phyloP scores from a whole-genome alignment of 37 sponge, comb jelly and placozoan species.

The Tethya wilhelma region DNA sequence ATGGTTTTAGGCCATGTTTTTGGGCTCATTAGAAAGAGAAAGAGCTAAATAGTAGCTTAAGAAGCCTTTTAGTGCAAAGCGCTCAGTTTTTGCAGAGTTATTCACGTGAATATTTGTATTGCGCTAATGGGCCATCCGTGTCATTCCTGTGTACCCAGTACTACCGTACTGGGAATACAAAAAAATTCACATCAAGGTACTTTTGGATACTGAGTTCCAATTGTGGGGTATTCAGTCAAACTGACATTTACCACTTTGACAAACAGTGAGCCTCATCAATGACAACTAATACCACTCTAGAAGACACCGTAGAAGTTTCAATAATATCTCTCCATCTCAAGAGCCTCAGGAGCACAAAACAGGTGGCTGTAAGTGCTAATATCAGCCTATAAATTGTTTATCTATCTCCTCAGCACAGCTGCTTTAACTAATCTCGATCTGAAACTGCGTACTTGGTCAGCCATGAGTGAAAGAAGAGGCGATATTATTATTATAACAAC shows the following conservation, averaged over 20 bases:
- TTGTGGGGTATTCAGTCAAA: background rate
- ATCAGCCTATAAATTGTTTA: background rate
- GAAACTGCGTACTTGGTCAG: constrained; percentile 38
- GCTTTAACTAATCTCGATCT: too few species aligned
- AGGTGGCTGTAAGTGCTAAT: background rate
- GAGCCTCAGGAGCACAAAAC: constrained; percentile 26
- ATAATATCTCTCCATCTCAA: constrained; percentile 36
- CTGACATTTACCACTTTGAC: constrained; percentile 57
- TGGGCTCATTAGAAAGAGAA: too few species aligned
- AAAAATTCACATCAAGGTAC: constrained; percentile 25
- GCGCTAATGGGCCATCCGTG: too few species aligned
- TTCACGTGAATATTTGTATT: too few species aligned
- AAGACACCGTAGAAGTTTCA: background rate
- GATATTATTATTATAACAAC: constrained; percentile 27
- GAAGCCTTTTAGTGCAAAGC: too few species aligned
- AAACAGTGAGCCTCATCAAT: constrained; percentile 33
- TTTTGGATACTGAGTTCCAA: background rate
- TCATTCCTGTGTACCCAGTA: constrained; percentile 1
- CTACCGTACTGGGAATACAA: too few species aligned
- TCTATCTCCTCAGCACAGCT: too few species aligned
- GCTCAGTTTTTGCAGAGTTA: too few species aligned
- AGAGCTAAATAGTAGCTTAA: too few species aligned
- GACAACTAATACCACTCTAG: constrained; percentile 3
- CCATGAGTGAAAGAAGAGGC: constrained; percentile 62
- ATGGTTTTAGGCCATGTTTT: too few species aligned